Evolutionary conservation across 2,797 vertebrate genomes (phyloP).

Genomic region (Crocidura indochinensis): DNA sequence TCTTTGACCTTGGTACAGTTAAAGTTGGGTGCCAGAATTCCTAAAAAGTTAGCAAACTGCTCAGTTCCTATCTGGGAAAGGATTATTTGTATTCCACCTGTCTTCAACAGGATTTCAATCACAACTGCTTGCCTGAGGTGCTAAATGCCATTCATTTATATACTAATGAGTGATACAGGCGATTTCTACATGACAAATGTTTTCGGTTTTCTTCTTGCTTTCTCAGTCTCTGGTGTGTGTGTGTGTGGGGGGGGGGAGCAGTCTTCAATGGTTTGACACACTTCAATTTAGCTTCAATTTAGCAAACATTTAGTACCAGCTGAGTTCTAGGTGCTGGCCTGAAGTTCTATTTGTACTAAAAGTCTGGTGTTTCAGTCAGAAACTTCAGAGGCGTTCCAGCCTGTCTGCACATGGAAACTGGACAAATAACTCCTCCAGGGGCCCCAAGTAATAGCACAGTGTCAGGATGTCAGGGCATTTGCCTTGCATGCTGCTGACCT

Average conservation of each 20-base stretch:
- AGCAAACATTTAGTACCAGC: slow-evolving; percentile 29
- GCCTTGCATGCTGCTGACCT: too few relatives aligned
- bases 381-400: neutral
- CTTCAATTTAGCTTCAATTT: slow-evolving; percentile 16
- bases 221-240: slow-evolving; percentile 12
- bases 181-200: slow-evolving; percentile 26
- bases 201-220: neutral
- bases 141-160: slow-evolving; percentile 10
- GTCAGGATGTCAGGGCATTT: too few relatives aligned
- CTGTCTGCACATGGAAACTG: neutral
- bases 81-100: neutral
- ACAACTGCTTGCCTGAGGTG: neutral
- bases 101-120: slow-evolving; percentile 46
- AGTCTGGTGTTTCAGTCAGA: neutral
- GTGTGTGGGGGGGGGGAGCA: neutral
- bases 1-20: neutral
- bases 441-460: too few relatives aligned
- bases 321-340: neutral
- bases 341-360: neutral
- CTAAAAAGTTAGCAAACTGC: neutral
- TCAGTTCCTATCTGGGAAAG: slow-evolving; percentile 25
- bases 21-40: neutral
- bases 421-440: neutral
- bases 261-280: slow-evolving; percentile 37
- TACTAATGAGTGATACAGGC: neutral